Conservation (phyloP, 1,140 invertebrate species). For the Hestina assimilis region DNA sequence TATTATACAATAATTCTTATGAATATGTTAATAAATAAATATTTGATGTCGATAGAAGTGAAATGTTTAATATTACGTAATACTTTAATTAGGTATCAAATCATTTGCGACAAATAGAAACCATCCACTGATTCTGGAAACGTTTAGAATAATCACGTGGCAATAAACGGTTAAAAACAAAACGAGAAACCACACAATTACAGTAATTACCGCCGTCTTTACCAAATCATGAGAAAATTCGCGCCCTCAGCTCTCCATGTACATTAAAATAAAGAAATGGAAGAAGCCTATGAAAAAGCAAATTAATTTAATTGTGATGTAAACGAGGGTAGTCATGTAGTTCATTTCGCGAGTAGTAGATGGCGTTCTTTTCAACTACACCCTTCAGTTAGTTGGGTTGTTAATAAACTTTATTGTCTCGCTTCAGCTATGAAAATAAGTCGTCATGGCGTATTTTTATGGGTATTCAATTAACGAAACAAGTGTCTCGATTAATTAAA, state of each 20-base stretch:
- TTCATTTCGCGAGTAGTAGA: slow-evolving; percentile 55
- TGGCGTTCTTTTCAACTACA: slow-evolving; percentile 39
- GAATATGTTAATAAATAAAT: too few relatives aligned
- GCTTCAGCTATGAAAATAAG: slow-evolving; percentile 17
- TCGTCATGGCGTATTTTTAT: slow-evolving; percentile 25
- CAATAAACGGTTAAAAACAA: slow-evolving; percentile 69
- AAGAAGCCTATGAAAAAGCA: slow-evolving; percentile 73
- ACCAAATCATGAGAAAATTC: slow-evolving; percentile 73
- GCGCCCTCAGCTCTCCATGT: slow-evolving; percentile 60
- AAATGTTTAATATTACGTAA: background rate
- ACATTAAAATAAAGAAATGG: slow-evolving; percentile 64
- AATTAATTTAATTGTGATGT: slow-evolving; percentile 75
- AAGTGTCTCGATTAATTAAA: slow-evolving; percentile 32
- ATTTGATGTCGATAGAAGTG: background rate
- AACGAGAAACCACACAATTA: slow-evolving; percentile 65
- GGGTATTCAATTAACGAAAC: slow-evolving; percentile 37
- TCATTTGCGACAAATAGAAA: slow-evolving; percentile 2
- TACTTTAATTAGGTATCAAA: slow-evolving; percentile 11
- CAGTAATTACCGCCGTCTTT: slow-evolving; percentile 64
- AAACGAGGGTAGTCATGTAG: slow-evolving; percentile 57
- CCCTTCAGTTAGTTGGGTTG: slow-evolving; percentile 32
- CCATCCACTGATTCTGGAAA: background rate
- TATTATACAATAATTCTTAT: too few relatives aligned
- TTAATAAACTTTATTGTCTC: slow-evolving; percentile 31
- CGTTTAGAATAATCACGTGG: slow-evolving; percentile 25